Evolutionary conservation across 2,888 invertebrate genomes (phyloP).

Genomic region (Lissocephala sabroskyi): DNA sequence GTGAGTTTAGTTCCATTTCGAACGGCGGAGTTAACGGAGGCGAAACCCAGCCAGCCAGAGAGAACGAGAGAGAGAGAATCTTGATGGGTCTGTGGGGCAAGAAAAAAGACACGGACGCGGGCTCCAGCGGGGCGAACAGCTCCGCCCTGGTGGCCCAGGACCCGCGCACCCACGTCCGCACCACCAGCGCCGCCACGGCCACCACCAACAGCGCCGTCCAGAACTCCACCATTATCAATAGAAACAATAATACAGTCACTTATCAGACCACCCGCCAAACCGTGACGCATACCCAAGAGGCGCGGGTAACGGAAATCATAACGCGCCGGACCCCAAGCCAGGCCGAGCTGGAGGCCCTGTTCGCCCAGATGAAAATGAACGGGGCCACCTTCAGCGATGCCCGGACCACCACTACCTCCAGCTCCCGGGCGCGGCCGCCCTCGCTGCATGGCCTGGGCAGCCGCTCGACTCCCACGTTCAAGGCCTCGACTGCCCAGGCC

Average conservation of each 20-base stretch:
- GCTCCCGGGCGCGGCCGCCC: conserved; percentile 3
- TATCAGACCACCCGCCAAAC: conserved; percentile 56
- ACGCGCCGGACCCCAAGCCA: conserved; percentile 55
- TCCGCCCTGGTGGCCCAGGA: conserved; percentile 53
- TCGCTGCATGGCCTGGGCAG: conserved; percentile 28
- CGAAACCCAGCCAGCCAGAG: not conserved
- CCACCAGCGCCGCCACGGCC: conserved; percentile 58
- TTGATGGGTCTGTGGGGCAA: conserved; percentile 19
- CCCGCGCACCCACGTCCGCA: conserved; percentile 56
- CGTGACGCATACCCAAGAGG: conserved; percentile 63
- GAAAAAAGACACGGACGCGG: conserved; percentile 21
- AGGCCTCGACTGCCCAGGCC: conserved; percentile 21
- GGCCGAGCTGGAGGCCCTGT: conserved; percentile 54
- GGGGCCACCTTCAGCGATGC: conserved; percentile 10
- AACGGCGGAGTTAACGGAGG: not conserved
- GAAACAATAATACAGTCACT: conserved; percentile 51
- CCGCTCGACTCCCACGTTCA: conserved; percentile 39
- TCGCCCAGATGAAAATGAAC: conserved; percentile 38
- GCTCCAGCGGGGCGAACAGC: not conserved
- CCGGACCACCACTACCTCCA: conserved; percentile 1
- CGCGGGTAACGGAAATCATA: conserved; percentile 55
- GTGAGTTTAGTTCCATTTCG: not conserved
- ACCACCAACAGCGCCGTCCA: conserved; percentile 62
- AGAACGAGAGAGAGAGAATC: not conserved
- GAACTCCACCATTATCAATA: conserved; percentile 59